Conservation (phyloP, 1,140 invertebrate genomes). For the Venturia canescens region DNA sequence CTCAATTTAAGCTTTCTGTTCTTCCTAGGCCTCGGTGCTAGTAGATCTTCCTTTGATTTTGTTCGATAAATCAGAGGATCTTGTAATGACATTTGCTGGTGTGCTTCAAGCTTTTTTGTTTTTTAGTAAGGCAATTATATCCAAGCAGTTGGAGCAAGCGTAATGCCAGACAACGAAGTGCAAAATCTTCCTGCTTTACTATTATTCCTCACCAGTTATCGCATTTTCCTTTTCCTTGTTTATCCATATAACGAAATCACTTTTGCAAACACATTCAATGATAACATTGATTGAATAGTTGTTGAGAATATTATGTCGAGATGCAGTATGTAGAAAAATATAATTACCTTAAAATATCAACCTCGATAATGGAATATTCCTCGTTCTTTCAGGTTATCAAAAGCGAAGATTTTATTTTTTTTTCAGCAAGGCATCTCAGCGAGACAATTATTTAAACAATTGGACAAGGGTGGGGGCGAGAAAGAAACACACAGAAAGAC, state of each 20-base stretch:
- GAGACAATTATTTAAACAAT: no score
- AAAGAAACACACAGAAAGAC: no score
- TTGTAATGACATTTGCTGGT: conserved; percentile 11
- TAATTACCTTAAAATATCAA: no score
- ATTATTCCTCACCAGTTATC: background rate
- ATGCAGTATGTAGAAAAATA: no score
- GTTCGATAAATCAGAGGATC: conserved; percentile 26
- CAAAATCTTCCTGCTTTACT: background rate
- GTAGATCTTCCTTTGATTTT: conserved; percentile 31
- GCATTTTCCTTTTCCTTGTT: background rate
- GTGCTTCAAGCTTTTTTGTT: background rate
- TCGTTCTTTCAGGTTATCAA: no score
- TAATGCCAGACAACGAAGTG: background rate
- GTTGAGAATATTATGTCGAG: no score
- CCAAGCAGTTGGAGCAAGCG: conserved; percentile 14
- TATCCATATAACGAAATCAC: background rate
- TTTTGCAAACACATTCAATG: background rate
- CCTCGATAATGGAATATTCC: no score
- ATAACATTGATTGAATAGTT: no score
- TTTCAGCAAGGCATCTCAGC: no score
- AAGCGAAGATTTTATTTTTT: no score
- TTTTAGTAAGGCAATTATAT: conserved; percentile 33
- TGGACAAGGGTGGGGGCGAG: no score
- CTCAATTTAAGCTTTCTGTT: conserved; percentile 59
- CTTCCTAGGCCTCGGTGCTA: conserved; percentile 60